Evolutionary conservation across 2,888 invertebrate genomes (phyloP), one percentile per base, ranked within the genome.

Genomic region (Eubasilissa splendida): DNA sequence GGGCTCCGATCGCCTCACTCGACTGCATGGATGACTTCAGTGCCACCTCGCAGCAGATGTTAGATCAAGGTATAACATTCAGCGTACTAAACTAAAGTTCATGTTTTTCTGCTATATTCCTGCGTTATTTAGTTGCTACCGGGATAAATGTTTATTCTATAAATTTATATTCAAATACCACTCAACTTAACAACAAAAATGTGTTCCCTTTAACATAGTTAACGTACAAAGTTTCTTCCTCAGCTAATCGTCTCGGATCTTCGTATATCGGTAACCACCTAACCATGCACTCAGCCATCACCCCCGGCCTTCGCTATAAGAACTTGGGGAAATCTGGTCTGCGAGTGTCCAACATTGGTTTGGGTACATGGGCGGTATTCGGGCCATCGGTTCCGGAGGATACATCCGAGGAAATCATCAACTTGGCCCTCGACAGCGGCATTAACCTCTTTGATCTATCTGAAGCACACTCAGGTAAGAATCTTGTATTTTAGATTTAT

Each of bases 381-480:
- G 94, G 95, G 84, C 92, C 93, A 68, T 92, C 91, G 82, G 92
- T 95, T 81, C 94, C 93, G 84, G 96, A 96, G 87, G 96, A 96
- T 84, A 93, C 94, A 86, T 96, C 97, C 3, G 98, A 99, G 88
- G 96, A 97, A 85, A 95, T 99, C 83, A 92, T 99, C 66, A 95
- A 96, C 85, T 92, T 97, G 84, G 98, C 98, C 59, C 95, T 98
- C 86, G 98, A 98, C 87, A 96, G 96, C 87, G 99, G 99, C 79
- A 97, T 99, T 86, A 99, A 99, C 88, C 92, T 98, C 81, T 99
- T 99, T 89, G 99, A 99, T 89, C 92, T 98, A 81, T 97, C 97
- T 12, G 98, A 99, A 89, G 97, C 97, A 12, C 96, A 96, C 89
- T 96, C 95, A 86, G 93, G 93, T 93, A 87, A 87, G 87, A 92